Conservation (phyloP, 2,113 vertebrate species). For the Platysternon megacephalum region DNA sequence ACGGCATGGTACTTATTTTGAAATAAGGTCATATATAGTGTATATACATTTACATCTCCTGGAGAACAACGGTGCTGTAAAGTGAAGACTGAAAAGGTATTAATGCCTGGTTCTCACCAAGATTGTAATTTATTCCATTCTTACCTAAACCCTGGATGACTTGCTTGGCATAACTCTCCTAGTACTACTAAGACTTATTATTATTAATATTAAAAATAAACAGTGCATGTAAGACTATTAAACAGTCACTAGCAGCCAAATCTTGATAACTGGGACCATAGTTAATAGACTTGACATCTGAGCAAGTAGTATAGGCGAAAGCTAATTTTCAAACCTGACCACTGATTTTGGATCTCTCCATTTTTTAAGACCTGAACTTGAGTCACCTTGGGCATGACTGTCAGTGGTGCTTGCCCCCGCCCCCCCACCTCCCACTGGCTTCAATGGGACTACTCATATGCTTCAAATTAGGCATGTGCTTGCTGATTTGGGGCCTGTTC, state of each 20-base stretch:
- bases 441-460: not conserved
- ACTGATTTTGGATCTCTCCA: not conserved
- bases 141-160: not conserved
- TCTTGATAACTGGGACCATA: conserved; percentile 2
- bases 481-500: not conserved
- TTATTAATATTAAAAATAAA: not conserved
- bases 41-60: not conserved
- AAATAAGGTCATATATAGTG: not conserved
- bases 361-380: not conserved
- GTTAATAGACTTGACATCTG: not conserved
- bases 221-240: not conserved
- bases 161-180: conserved; percentile 26
- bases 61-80: not conserved
- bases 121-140: conserved; percentile 13
- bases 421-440: not conserved
- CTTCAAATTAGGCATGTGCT: not conserved
- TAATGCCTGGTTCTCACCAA: conserved; percentile 48
- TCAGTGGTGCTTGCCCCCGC: not conserved
- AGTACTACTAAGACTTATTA: not conserved
- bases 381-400: not conserved
- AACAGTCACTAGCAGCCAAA: not conserved
- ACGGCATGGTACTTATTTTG: conserved; percentile 16
- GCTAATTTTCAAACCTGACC: not conserved
- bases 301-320: conserved; percentile 1
- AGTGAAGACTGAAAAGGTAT: not conserved